Evolutionary conservation across 2,113 vertebrate species (phyloP).

Genomic region (Galeopterus variegatus): DNA sequence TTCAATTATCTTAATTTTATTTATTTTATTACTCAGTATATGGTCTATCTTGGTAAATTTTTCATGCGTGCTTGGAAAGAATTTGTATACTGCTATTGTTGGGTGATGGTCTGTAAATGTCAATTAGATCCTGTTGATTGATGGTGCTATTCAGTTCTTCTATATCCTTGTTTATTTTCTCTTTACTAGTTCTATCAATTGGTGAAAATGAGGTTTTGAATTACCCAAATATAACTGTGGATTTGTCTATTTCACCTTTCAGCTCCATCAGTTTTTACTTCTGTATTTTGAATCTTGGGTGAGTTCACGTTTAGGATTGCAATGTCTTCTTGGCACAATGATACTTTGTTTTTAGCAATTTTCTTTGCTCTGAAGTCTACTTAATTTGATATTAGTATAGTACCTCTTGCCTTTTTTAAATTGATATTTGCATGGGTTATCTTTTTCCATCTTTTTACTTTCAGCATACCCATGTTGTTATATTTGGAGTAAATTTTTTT

Average conservation of each 20-base stretch:
- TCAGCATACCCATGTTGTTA: not conserved
- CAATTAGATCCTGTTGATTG: not conserved
- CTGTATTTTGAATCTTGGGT: not conserved
- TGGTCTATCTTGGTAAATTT: not conserved
- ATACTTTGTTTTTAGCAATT: not conserved
- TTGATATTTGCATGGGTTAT: not conserved
- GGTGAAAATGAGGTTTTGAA: not conserved
- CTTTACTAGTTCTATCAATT: not conserved
- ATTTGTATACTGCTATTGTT: not conserved
- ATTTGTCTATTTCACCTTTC: not conserved
- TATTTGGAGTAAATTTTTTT: not conserved
- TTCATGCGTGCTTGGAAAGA: not conserved
- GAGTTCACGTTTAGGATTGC: not conserved
- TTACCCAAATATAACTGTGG: not conserved
- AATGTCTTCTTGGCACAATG: not conserved
- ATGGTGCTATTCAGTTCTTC: not conserved
- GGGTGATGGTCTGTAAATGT: not conserved
- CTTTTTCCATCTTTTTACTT: not conserved
- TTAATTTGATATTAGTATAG: not conserved
- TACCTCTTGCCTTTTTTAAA: not conserved
- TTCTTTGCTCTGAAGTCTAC: not conserved
- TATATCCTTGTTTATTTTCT: not conserved
- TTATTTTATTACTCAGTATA: not conserved
- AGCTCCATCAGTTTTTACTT: not conserved
- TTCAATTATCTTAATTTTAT: not conserved